Base-by-base conservation (phyloP, 2,888 invertebrate genomes). In the Epicampocera succincta region DNA sequence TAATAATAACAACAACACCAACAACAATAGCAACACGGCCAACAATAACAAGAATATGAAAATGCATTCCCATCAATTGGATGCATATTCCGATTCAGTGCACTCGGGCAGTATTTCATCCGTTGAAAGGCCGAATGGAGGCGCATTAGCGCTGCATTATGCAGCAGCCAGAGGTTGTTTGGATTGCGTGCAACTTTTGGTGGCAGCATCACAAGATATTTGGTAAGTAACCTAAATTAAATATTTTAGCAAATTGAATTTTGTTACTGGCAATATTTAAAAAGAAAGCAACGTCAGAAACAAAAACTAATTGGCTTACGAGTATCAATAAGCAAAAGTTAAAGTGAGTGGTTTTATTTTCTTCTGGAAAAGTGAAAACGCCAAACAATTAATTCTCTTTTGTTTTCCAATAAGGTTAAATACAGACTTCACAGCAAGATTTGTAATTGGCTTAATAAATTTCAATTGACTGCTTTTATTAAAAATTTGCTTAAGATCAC, bases 91-190 rank as follows among this genome's bases (percentile, higher is more conserved):
- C 52, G 87, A 89, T 73, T 87, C 90, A 85, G 86, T 89, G 89
- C 90, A 89, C 87, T 88, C 89, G 86, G 90, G 88, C 83, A 90
- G 87, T 81, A 87, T 90, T 88, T 90, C 91, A 74, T 89, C 89
- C 60, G 87, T 88, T 80, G 91, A 91, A 87, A 89, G 91, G 80
- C 90, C 91, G 85, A 90, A 90, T 83, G 91, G 90, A 90, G 95
- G 95, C 85, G 96, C 96, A 80, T 92, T 97, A 85, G 96, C 97
- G 84, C 93, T 97, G 80, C 97, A 97, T 91, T 97, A 97, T 91
- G 97, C 97, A 13, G 95, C 96, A 38, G 96, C 96, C 76, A 93
- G 96, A 85, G 97, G 97, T 84, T 96, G 96, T 90, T 92, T 96
- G 85, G 96, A 96, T 91, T 96, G 96, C 90, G 96, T 97, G 86